Evolutionary conservation across 2,888 invertebrate species (phyloP).

Genomic region (Papilio protenor): DNA sequence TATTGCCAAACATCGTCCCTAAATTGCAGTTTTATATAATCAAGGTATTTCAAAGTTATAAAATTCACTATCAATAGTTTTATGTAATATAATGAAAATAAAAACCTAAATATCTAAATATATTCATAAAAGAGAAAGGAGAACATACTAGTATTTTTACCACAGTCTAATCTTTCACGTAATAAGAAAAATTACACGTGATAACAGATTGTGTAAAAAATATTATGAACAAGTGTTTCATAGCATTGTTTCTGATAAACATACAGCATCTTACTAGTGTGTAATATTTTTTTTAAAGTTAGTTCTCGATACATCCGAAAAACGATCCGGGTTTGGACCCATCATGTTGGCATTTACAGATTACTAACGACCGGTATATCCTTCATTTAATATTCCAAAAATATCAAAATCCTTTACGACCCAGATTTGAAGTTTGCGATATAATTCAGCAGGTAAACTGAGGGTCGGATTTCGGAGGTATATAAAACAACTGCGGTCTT

Average conservation of each 20-base stretch:
- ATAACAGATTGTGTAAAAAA: constrained; percentile 35
- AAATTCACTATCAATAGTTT: constrained; percentile 13
- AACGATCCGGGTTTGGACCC: neutral
- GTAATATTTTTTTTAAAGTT: neutral
- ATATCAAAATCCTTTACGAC: constrained; percentile 17
- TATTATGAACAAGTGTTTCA: neutral
- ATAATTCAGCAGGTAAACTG: constrained; percentile 18
- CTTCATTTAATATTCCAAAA: constrained; percentile 4
- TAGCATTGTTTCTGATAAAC: neutral
- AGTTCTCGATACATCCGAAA: neutral
- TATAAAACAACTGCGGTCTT: constrained; percentile 3
- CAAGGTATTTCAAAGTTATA: neutral
- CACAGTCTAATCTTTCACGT: constrained; percentile 30
- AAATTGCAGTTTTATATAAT: neutral
- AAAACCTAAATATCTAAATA: constrained; percentile 15
- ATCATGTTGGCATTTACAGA: neutral
- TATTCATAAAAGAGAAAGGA: constrained; percentile 42
- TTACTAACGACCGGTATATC: neutral
- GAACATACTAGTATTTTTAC: constrained; percentile 15
- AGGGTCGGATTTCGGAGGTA: constrained; percentile 11
- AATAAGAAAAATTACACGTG: constrained; percentile 31
- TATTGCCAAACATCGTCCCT: neutral
- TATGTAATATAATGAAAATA: constrained; percentile 25
- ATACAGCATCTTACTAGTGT: neutral
- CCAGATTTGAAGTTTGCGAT: constrained; percentile 27